Percentiles rank a stretch among this genome's conserved stretches.
Conservation (phyloP, 2,888 invertebrate species). For the Nebria brevicollis region DNA sequence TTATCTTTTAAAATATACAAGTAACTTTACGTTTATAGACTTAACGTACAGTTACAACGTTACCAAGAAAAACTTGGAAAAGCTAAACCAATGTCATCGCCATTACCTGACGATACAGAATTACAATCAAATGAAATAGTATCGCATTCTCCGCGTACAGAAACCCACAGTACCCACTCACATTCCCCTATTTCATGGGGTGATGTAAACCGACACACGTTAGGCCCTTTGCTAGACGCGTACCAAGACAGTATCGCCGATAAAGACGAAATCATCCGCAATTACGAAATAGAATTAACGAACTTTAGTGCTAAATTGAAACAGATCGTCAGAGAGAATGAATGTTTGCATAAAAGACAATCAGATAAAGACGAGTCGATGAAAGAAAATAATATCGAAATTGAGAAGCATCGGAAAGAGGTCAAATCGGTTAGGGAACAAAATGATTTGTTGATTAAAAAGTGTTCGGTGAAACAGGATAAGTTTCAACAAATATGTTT, state of each 20-base stretch:
- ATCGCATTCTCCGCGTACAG: slow-evolving; percentile 49
- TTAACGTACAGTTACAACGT: slow-evolving; percentile 80
- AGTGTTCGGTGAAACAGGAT: slow-evolving; percentile 75
- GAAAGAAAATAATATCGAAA: slow-evolving; percentile 62
- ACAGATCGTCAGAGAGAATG: slow-evolving; percentile 77
- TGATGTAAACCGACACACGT: slow-evolving; percentile 70
- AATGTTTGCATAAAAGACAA: slow-evolving; percentile 67
- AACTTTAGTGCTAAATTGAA: slow-evolving; percentile 77
- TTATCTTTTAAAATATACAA: no score
- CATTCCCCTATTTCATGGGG: slow-evolving; percentile 67
- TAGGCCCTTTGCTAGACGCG: slow-evolving; percentile 79
- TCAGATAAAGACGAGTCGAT: slow-evolving; percentile 62
- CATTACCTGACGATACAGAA: slow-evolving; percentile 44
- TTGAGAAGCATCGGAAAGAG: slow-evolving; percentile 62
- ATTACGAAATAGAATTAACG: slow-evolving; percentile 77
- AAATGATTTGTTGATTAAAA: slow-evolving; percentile 67
- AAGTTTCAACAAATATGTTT: slow-evolving; percentile 79
- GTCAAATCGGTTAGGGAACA: slow-evolving; percentile 58
- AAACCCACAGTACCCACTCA: slow-evolving; percentile 59
- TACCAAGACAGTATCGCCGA: slow-evolving; percentile 82
- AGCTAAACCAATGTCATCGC: slow-evolving; percentile 50
- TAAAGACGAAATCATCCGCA: slow-evolving; percentile 76
- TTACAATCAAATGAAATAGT: slow-evolving; percentile 39
- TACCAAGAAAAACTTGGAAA: slow-evolving; percentile 78
- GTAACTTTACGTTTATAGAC: slow-evolving; percentile 58